phyloP scores from a whole-genome alignment of 2,797 vertebrate genomes.

The Eulemur coronatus region DNA sequence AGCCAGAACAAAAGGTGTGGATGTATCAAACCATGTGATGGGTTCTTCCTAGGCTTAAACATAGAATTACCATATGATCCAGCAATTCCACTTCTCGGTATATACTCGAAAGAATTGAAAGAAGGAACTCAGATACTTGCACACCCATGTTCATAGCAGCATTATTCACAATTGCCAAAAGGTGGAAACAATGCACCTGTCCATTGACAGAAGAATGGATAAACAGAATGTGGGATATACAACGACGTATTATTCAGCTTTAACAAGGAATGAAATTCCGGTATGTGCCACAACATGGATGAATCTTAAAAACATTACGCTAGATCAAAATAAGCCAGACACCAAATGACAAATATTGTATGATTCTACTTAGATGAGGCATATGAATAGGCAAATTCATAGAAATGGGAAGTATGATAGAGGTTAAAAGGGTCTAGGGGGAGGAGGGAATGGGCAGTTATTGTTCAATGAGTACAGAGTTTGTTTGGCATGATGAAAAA shows the following conservation, averaged over 20 bases:
- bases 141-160: background rate
- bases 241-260: background rate
- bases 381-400: background rate
- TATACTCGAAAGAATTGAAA: background rate
- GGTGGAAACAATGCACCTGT: background rate
- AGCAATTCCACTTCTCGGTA: background rate
- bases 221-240: background rate
- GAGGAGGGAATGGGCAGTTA: background rate
- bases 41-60: background rate
- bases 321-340: conserved; percentile 16
- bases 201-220: background rate
- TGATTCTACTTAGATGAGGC: background rate
- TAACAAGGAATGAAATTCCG: background rate
- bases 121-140: background rate
- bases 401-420: background rate
- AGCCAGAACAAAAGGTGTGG: background rate
- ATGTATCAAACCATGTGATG: background rate
- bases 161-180: background rate
- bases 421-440: background rate
- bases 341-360: background rate
- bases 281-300: background rate
- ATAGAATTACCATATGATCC: background rate
- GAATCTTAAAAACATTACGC: background rate
- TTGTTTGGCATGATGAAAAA: conserved; percentile 17
- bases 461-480: background rate